phyloP scores from a whole-genome alignment of 2,797 vertebrate genomes.

The Sciurus vulgaris region DNA sequence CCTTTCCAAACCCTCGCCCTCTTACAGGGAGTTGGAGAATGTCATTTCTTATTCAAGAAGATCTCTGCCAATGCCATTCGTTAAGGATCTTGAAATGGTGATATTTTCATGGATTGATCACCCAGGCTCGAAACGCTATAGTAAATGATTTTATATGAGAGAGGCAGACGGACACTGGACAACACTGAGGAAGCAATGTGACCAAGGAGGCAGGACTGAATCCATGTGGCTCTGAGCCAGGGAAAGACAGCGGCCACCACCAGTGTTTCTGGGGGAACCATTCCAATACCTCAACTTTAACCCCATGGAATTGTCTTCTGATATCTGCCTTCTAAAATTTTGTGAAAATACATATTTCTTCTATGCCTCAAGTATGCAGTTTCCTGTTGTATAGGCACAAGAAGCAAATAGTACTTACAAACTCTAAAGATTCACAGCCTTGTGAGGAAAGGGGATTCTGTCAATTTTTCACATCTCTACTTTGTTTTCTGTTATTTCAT shows the following conservation, averaged over 20 bases:
- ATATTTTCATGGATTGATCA: background rate
- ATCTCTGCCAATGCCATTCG: background rate
- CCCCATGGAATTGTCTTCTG: background rate
- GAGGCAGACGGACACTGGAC: background rate
- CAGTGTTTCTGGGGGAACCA: background rate
- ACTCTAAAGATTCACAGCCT: background rate
- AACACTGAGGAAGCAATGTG: background rate
- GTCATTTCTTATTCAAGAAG: background rate
- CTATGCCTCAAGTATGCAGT: background rate
- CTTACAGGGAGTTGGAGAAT: background rate
- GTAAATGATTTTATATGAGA: background rate
- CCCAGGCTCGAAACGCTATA: background rate
- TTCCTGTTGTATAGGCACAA: background rate
- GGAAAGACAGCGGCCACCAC: background rate
- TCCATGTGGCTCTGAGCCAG: no score
- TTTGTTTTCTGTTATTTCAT: background rate
- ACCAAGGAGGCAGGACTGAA: background rate
- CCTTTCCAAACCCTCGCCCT: rapidly evolving
- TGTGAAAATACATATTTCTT: background rate
- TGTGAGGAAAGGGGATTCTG: background rate
- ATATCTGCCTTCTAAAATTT: background rate
- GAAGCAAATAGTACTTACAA: background rate
- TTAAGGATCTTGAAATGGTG: background rate
- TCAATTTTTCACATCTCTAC: background rate
- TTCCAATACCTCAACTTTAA: background rate